Conservation (phyloP, 2,113 vertebrate genomes). For the Sardina pilchardus region DNA sequence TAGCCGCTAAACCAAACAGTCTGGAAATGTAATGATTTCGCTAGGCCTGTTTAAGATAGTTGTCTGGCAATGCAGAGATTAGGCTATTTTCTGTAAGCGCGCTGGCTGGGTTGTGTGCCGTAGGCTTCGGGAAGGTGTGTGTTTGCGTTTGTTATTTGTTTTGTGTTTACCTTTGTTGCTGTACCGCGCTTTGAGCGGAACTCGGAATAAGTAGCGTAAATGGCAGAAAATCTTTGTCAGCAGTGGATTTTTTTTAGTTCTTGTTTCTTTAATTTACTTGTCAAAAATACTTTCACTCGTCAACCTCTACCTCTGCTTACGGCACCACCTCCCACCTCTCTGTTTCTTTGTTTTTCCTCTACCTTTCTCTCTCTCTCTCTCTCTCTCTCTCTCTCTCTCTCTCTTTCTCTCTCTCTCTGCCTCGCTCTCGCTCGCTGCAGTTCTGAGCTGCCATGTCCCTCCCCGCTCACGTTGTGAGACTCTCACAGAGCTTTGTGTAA, state of each 20-base stretch:
- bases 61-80: background rate
- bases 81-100: background rate
- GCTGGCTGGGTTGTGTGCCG: background rate
- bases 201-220: background rate
- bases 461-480: conserved; percentile 39
- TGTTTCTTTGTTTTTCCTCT: conserved; percentile 18
- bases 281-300: conserved; percentile 1
- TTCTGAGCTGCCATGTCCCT: conserved; percentile 45
- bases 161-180: background rate
- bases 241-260: background rate
- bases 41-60: background rate
- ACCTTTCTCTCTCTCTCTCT: conserved; percentile 10
- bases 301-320: background rate
- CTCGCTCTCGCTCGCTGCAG: background rate
- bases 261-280: conserved; percentile 7
- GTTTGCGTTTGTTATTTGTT: background rate
- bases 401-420: background rate
- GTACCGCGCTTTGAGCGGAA: background rate
- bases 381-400: background rate
- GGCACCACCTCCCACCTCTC: background rate
- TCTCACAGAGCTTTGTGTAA: conserved; percentile 45
- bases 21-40: background rate
- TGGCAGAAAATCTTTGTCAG: conserved; percentile 15
- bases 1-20: background rate
- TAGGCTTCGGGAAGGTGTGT: background rate